Evolutionary conservation across 2,888 invertebrate species (phyloP).

Genomic region (Microplitis manilae): DNA sequence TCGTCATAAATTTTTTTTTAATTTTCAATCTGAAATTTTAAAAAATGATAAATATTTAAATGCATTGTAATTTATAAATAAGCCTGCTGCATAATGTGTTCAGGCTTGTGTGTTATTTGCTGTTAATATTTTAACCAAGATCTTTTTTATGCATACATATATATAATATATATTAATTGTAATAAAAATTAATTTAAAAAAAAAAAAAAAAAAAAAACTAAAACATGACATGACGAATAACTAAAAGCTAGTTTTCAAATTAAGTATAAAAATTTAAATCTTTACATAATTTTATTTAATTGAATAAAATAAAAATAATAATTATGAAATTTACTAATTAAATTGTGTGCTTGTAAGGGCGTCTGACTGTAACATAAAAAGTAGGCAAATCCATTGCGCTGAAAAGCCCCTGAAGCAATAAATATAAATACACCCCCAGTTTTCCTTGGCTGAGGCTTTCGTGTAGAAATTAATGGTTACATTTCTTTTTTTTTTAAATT

Average conservation of each 20-base stretch:
- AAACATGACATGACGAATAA: no score
- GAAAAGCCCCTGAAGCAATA: constrained; percentile 62
- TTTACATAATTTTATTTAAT: no score
- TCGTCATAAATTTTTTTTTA: not conserved
- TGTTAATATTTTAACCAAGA: constrained; percentile 25
- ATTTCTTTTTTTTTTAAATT: constrained; percentile 8
- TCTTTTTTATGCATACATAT: not conserved
- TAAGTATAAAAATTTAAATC: no score
- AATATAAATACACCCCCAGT: constrained; percentile 70
- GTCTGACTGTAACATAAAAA: not conserved
- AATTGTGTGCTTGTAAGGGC: not conserved
- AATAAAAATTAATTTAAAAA: no score
- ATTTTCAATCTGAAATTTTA: no score
- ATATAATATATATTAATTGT: constrained; percentile 32
- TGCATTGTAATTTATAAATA: not conserved
- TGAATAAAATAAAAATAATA: no score
- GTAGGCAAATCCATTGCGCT: constrained; percentile 4
- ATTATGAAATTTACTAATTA: not conserved
- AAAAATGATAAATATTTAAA: constrained; percentile 1
- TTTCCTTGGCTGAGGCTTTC: constrained; percentile 39
- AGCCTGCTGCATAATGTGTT: constrained; percentile 17
- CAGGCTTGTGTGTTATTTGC: constrained; percentile 32
- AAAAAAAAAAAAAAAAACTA: no score
- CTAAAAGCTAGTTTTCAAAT: no score
- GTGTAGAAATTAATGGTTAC: constrained; percentile 31